Conservation (phyloP, 2,113 vertebrate species). For the Perca fluviatilis region DNA sequence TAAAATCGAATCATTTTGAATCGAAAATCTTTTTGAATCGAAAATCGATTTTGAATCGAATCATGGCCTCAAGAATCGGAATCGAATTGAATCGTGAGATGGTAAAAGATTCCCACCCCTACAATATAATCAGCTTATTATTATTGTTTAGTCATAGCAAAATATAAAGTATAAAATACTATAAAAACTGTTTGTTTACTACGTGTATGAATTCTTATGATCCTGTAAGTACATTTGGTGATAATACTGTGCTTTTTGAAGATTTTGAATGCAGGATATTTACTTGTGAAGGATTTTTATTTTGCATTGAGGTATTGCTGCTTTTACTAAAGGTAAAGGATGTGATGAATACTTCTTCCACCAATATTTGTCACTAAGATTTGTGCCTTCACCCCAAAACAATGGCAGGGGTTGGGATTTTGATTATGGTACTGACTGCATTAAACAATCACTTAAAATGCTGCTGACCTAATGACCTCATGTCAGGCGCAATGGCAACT, state of each 20-base stretch:
- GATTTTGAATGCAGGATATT: neutral
- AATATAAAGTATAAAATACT: neutral
- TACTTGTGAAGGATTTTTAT: neutral
- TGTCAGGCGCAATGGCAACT: constrained; percentile 70
- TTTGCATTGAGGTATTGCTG: neutral
- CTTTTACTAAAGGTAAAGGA: neutral
- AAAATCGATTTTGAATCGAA: too few relatives aligned
- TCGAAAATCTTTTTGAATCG: too few relatives aligned
- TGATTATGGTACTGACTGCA: neutral
- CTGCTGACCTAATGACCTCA: constrained; percentile 54
- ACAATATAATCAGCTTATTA: neutral
- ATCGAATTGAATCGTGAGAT: too few relatives aligned
- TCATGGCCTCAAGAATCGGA: too few relatives aligned
- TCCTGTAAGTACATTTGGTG: neutral
- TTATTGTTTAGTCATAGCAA: neutral
- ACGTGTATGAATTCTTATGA: neutral
- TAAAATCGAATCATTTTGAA: too few relatives aligned
- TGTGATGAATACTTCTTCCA: neutral
- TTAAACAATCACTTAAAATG: neutral
- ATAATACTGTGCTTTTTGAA: neutral
- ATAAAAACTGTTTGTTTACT: neutral
- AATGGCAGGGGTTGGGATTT: neutral
- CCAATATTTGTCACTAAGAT: neutral
- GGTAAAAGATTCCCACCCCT: too few relatives aligned
- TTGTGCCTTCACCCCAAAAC: neutral